These are phyloP conservation scores for Meles meles DNA, from an alignment of 2,113 vertebrate species.

Conservation along the genomic window DNA sequence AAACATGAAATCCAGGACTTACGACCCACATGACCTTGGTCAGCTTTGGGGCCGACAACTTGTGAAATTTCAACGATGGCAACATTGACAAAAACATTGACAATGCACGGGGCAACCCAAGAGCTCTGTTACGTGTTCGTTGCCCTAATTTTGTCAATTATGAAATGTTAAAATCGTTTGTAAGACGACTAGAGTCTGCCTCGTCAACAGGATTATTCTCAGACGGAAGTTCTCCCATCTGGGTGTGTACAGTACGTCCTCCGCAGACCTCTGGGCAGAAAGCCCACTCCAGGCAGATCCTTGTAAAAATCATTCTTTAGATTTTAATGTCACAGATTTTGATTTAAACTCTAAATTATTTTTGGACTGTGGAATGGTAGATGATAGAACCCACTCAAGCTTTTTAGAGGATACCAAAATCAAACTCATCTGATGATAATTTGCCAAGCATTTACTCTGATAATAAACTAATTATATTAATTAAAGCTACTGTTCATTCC, in stretches of 20 bases:
- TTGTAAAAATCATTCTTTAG: background rate
- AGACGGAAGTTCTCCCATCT: background rate
- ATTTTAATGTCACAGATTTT: background rate
- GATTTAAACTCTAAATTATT: background rate
- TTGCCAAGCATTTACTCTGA: too few relatives aligned
- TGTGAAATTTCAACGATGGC: background rate
- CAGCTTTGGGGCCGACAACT: fast-evolving
- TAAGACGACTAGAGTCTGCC: background rate
- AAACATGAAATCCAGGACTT: background rate
- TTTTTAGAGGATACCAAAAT: fast-evolving
- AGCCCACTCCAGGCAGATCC: background rate
- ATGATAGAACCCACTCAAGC: background rate
- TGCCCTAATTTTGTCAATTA: background rate
- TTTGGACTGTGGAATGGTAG: background rate
- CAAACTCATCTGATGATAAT: too few relatives aligned
- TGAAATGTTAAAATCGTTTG: background rate
- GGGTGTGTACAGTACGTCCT: background rate
- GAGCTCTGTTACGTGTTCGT: background rate
- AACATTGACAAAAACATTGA: background rate
- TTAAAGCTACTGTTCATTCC: background rate
- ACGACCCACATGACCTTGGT: too few relatives aligned
- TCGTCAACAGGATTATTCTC: background rate
- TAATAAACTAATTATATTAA: background rate
- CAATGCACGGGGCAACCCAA: fast-evolving
- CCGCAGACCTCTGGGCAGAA: background rate